Evolutionary conservation across 2,888 invertebrate genomes (phyloP).

Genomic region (Acrobeloides nanus): DNA sequence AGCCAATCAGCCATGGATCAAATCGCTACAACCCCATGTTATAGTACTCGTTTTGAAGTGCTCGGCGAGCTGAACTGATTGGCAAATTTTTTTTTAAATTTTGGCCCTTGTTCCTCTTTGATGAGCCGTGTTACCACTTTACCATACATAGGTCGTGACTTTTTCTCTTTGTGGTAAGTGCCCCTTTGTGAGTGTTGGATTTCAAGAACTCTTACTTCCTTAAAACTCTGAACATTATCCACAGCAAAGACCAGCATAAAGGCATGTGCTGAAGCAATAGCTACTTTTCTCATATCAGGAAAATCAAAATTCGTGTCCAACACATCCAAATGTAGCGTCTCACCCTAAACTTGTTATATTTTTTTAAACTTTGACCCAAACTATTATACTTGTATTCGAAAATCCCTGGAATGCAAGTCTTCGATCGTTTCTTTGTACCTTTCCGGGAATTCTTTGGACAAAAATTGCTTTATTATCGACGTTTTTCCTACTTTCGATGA

Average conservation of each 20-base stretch:
- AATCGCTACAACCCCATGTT: no score
- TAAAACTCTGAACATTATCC: conserved; percentile 73
- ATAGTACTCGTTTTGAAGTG: no score
- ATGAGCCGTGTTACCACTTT: no score
- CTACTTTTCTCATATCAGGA: conserved; percentile 88
- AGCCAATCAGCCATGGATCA: no score
- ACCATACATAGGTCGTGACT: no score
- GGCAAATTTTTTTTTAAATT: no score
- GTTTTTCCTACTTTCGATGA: conserved; percentile 85
- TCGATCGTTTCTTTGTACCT: conserved; percentile 91
- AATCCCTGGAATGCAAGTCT: conserved; percentile 83
- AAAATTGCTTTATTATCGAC: conserved; percentile 81
- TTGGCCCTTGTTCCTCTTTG: no score
- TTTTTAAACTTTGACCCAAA: neutral
- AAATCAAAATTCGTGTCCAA: conserved; percentile 89
- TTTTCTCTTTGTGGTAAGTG: no score
- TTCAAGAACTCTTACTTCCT: conserved; percentile 63
- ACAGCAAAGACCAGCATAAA: conserved; percentile 90
- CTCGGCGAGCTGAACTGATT: no score
- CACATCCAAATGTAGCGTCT: conserved; percentile 83
- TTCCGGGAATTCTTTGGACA: conserved; percentile 76
- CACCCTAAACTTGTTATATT: no score
- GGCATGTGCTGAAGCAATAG: conserved; percentile 87
- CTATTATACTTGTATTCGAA: conserved; percentile 48
- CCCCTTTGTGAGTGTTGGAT: no score